phyloP scores from a whole-genome alignment of 2,797 vertebrate genomes.

The Megalops cyprinoides region DNA sequence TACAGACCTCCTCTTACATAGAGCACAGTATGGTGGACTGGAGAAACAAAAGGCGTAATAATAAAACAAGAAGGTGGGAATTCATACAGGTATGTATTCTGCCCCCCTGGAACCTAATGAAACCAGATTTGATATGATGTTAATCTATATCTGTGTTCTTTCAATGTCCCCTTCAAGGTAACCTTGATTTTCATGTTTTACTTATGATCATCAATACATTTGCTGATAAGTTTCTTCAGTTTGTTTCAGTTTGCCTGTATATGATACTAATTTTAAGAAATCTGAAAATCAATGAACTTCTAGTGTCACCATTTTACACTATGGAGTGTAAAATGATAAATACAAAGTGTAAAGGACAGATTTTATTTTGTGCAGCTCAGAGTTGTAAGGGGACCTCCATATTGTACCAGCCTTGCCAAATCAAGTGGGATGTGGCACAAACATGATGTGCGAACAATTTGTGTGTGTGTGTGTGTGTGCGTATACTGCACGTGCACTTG shows the following conservation, averaged over 20 bases:
- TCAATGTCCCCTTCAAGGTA: neutral
- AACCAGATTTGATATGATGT: neutral
- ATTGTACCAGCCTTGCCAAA: too few species aligned
- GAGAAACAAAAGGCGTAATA: neutral
- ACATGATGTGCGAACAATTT: neutral
- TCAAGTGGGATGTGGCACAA: too few species aligned
- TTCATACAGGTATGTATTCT: constrained; percentile 8
- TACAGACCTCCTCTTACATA: neutral
- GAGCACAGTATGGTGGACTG: neutral
- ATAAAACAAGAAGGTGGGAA: neutral
- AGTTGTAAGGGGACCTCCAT: too few species aligned
- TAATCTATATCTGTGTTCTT: neutral
- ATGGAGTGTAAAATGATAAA: too few species aligned
- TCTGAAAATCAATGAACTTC: too few species aligned
- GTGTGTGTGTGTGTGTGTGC: neutral
- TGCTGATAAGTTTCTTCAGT: too few species aligned
- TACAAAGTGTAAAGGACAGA: too few species aligned
- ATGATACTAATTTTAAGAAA: too few species aligned
- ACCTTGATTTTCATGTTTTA: neutral
- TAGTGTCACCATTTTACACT: too few species aligned
- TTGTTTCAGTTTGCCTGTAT: too few species aligned
- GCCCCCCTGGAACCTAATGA: neutral
- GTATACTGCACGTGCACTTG: too few species aligned
- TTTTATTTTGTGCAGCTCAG: too few species aligned
- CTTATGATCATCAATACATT: neutral